These are phyloP conservation scores for Meiosimyza platycephala DNA, from an alignment of 2,888 invertebrate genomes.

Conservation along the genomic window DNA sequence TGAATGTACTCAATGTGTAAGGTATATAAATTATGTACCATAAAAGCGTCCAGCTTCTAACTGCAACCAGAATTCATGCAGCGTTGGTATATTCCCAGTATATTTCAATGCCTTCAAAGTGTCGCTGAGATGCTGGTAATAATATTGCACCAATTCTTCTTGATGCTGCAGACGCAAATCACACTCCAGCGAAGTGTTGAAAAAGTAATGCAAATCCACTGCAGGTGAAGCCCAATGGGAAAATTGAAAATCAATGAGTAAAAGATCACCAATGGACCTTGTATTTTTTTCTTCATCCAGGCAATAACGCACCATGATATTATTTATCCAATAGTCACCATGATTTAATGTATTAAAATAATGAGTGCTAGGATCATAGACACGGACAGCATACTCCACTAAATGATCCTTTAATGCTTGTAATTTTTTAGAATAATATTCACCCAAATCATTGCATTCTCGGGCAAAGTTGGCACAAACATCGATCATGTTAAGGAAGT, in stretches of 20 bases:
- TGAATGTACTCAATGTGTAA: too few relatives aligned
- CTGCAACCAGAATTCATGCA: slow-evolving; percentile 58
- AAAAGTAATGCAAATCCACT: slow-evolving; percentile 61
- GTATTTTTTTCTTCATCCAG: neutral
- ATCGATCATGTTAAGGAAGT: slow-evolving; percentile 53
- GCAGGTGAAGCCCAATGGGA: slow-evolving; percentile 61
- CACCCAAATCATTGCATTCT: slow-evolving; percentile 53
- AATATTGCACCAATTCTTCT: slow-evolving; percentile 59
- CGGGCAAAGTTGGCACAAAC: slow-evolving; percentile 55
- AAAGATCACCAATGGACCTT: slow-evolving; percentile 8
- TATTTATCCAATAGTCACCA: slow-evolving; percentile 64
- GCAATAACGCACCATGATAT: slow-evolving; percentile 57
- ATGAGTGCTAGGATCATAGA: slow-evolving; percentile 43
- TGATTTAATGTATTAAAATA: slow-evolving; percentile 43
- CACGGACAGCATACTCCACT: slow-evolving; percentile 56
- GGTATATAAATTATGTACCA: slow-evolving; percentile 45
- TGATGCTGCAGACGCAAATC: slow-evolving; percentile 54
- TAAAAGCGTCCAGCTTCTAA: slow-evolving; percentile 56
- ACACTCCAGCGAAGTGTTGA: slow-evolving; percentile 56
- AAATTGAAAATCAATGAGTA: slow-evolving; percentile 59
- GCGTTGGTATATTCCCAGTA: slow-evolving; percentile 55
- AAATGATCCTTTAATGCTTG: slow-evolving; percentile 51
- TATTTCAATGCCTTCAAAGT: slow-evolving; percentile 54
- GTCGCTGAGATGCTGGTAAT: slow-evolving; percentile 49
- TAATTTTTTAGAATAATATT: slow-evolving; percentile 56